Conservation (phyloP, 2,797 vertebrate genomes). For the Cryptoprocta ferox region DNA sequence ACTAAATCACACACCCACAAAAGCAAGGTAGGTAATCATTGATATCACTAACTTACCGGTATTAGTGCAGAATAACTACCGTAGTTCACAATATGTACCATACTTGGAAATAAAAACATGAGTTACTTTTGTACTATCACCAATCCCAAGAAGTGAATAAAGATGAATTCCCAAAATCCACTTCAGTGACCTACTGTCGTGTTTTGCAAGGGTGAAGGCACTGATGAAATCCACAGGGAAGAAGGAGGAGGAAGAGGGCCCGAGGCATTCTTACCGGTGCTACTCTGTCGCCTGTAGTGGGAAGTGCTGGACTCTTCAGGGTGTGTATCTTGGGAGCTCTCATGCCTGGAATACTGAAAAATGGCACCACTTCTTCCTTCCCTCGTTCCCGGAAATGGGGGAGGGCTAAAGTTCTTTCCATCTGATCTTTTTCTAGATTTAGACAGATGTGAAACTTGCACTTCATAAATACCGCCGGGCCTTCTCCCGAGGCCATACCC, state of each 20-base stretch:
- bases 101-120: conserved; percentile 4
- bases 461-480: conserved; percentile 81
- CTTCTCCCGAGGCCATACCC: conserved; percentile 90
- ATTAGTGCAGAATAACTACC: not conserved
- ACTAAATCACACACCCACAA: not conserved
- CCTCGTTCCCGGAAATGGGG: conserved; percentile 37
- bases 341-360: conserved; percentile 46
- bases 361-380: conserved; percentile 59
- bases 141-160: not conserved
- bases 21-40: not conserved
- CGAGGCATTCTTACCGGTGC: conserved; percentile 78
- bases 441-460: not conserved
- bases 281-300: conserved; percentile 38
- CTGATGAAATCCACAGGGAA: not conserved
- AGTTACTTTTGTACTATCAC: not conserved
- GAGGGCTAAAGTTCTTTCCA: conserved; percentile 37
- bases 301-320: not conserved
- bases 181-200: not conserved
- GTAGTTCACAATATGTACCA: not conserved
- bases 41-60: not conserved
- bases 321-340: not conserved
- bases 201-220: not conserved
- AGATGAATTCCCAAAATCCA: not conserved
- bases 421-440: conserved; percentile 77
- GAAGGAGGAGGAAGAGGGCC: not conserved